Percentiles rank a stretch among this genome's conserved stretches.
These are phyloP conservation scores for Huso huso DNA, from an alignment of 2,797 vertebrate species.

Conservation along the genomic window DNA sequence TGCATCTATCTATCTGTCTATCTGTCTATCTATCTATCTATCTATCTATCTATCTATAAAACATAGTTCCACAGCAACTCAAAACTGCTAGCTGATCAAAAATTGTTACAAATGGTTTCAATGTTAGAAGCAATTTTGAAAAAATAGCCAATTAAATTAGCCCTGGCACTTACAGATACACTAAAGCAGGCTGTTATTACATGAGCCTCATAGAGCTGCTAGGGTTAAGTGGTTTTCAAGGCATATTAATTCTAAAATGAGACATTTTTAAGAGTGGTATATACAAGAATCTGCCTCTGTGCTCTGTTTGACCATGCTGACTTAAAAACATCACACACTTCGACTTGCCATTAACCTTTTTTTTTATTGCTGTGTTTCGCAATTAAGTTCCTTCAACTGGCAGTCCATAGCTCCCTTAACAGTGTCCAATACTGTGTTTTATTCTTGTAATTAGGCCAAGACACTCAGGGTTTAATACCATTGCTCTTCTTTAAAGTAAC, in stretches of 20 bases:
- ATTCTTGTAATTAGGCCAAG: too few species aligned
- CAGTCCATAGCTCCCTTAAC: too few species aligned
- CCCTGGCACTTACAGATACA: background rate
- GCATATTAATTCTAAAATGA: background rate
- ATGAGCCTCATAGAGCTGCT: background rate
- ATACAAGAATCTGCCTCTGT: background rate
- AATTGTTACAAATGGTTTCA: background rate
- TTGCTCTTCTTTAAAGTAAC: too few species aligned
- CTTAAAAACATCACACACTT: background rate
- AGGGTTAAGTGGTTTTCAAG: background rate
- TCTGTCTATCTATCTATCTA: too few species aligned
- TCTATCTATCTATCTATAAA: too few species aligned
- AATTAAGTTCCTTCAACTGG: background rate
- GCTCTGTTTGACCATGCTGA: background rate
- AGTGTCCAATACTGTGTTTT: too few species aligned
- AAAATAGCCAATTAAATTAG: background rate
- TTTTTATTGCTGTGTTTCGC: background rate
- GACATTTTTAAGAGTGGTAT: background rate
- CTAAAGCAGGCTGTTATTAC: background rate
- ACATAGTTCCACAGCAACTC: too few species aligned
- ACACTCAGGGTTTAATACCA: too few species aligned
- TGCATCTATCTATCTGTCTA: too few species aligned
- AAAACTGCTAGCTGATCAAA: too few species aligned
- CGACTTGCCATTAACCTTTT: background rate
- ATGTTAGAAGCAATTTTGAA: background rate